phyloP scores from a whole-genome alignment of 2,888 invertebrate genomes.

The Synanthedon formicaeformis region DNA sequence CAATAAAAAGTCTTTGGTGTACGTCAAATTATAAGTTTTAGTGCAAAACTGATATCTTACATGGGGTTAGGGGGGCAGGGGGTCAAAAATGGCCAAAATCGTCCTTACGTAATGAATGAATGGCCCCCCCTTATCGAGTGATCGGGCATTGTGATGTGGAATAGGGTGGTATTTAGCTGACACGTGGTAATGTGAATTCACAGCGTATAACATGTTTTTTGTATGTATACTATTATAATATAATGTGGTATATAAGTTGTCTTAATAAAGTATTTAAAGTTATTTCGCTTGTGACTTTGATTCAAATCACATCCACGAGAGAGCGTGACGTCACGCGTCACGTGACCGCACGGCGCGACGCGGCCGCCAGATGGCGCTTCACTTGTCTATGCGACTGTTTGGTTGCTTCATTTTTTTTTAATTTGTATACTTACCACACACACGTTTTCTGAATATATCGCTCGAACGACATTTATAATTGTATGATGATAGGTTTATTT shows the following conservation, averaged over 20 bases:
- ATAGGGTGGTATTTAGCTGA: constrained; percentile 57
- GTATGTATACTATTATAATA: constrained; percentile 53
- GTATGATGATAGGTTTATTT: constrained; percentile 66
- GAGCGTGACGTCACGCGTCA: no score
- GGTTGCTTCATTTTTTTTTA: constrained; percentile 1
- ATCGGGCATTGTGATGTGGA: constrained; percentile 65
- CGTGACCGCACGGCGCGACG: no score
- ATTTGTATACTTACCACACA: constrained; percentile 12
- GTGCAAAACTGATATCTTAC: no score
- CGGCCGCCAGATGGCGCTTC: constrained; percentile 15
- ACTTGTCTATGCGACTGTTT: constrained; percentile 40
- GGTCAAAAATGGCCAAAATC: no score
- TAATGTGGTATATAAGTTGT: constrained; percentile 66
- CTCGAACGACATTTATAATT: constrained; percentile 43
- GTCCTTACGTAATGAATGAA: no score
- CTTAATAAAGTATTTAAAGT: constrained; percentile 71
- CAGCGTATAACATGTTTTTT: constrained; percentile 66
- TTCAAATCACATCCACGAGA: constrained; percentile 15
- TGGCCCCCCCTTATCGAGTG: constrained; percentile 24
- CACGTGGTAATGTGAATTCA: constrained; percentile 60
- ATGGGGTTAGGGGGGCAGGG: no score
- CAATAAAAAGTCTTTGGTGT: no score
- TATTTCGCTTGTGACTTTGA: constrained; percentile 63
- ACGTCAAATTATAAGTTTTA: no score
- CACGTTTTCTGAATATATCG: constrained; percentile 43